Evolutionary conservation across 37 sponge, comb jelly and placozoan species (phyloP).

Genomic region (Spongia lamella): DNA sequence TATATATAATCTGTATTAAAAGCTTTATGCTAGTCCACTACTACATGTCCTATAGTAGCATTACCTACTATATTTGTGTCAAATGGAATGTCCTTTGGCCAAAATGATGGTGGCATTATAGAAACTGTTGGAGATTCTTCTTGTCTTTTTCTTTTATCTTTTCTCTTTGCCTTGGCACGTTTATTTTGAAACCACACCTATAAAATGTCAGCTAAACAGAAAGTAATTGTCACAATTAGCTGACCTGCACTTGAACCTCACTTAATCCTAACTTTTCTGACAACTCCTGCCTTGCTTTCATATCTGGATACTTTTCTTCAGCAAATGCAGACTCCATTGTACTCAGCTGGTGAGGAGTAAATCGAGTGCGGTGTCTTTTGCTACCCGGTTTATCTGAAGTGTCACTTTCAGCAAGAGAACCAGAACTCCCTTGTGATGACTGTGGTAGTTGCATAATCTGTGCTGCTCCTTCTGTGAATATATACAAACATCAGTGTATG

Average conservation of each 20-base stretch:
- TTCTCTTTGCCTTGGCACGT: slow-evolving; percentile 64
- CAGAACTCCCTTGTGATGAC: no score
- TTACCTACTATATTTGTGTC: slow-evolving; percentile 39
- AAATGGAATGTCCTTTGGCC: slow-evolving; percentile 67
- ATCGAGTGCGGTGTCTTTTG: slow-evolving; percentile 39
- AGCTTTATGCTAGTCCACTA: no score
- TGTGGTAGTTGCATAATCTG: no score
- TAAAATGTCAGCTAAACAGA: neutral
- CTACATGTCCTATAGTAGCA: no score
- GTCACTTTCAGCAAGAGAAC: no score
- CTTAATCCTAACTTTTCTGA: slow-evolving; percentile 46
- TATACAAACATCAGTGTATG: no score
- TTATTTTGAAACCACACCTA: slow-evolving; percentile 88
- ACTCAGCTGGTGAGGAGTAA: slow-evolving; percentile 57
- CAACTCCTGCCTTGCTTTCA: slow-evolving; percentile 36
- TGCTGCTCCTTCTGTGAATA: no score
- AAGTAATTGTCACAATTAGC: neutral
- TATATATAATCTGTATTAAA: no score
- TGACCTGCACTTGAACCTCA: slow-evolving; percentile 52
- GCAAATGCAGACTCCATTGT: slow-evolving; percentile 49
- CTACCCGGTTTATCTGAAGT: neutral
- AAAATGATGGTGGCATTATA: slow-evolving; percentile 67
- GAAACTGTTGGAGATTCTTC: neutral
- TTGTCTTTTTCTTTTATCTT: slow-evolving; percentile 19
- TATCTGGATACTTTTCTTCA: slow-evolving; percentile 56